Base-by-base conservation (phyloP, 2,113 vertebrate genomes). In the Meriones unguiculatus region DNA sequence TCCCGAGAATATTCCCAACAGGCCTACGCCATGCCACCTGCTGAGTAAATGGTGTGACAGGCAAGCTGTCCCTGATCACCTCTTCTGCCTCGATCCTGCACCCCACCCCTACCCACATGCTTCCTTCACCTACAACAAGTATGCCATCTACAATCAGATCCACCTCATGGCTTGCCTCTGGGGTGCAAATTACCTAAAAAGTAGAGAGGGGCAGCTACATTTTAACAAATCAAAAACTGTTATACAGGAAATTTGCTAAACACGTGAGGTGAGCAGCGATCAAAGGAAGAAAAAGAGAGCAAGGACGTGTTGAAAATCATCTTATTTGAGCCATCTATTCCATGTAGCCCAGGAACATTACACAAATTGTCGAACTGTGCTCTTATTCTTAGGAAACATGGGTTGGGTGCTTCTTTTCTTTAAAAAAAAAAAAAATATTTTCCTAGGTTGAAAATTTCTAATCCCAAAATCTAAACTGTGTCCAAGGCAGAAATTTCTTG, bases 211-310 rank as follows among this genome's bases (percentile, higher is more conserved):
- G 59, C 1, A 70, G 52, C 12, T 54, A 90, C 15, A 92, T 72
- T 81, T 80, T 85, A 70, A 32, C n/a, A 94, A 73, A 78, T 38
- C 90, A 77, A 54, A 76, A 95, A 70, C 32, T 13, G 20, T 72
- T 12, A 10, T 22, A 88, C 84, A 81, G 76, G 91, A 84, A 87
- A 95, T 54, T 14, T 18, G 8, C n/a, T 70, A 82, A 84, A 73
- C 95, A 73, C 35, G 30, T 25, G 80, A 94, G 57, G 41, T 64
- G 10, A 91, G 25, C 11, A 75, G 24, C 1, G 1, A 70, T 65
- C 65, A 62, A 0, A 12, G 5, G 69, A 86, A 93, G 77, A 73
- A 57, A 46, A 77, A 22, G 25, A 87, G 35, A 87, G 35, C 2
- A 17, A 15, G 52, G 35, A 7, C 18, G n/a, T 20, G 10, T 65